phyloP scores from a whole-genome alignment of 2,797 vertebrate species.

The Dicrostonyx torquatus region DNA sequence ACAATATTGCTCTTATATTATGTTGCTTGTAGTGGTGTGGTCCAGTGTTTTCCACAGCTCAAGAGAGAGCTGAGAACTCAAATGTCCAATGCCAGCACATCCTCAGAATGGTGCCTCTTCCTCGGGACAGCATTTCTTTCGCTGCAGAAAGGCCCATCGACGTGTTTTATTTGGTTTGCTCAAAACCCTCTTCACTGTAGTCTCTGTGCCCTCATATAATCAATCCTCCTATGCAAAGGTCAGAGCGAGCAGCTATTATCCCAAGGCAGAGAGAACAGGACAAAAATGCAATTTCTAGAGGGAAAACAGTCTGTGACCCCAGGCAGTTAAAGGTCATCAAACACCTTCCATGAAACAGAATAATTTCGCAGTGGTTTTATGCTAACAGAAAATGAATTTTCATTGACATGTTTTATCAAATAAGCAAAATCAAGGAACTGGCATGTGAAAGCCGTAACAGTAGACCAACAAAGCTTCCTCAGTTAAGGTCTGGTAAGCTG shows the following conservation, averaged over 20 bases:
- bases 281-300: constrained; percentile 76
- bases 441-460: background rate
- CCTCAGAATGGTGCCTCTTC: constrained; percentile 31
- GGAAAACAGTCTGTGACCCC: constrained; percentile 66
- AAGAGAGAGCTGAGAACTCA: constrained; percentile 13
- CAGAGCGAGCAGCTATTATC: constrained; percentile 59
- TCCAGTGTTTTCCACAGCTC: background rate
- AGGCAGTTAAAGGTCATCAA: constrained; percentile 75
- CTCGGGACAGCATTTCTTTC: constrained; percentile 21
- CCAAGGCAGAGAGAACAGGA: constrained; percentile 66
- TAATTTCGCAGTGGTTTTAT: constrained; percentile 69
- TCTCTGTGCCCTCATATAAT: constrained; percentile 42
- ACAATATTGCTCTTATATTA: background rate
- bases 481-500: background rate
- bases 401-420: constrained; percentile 62
- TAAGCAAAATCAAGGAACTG: constrained; percentile 52
- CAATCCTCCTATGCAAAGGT: constrained; percentile 78
- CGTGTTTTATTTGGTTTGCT: constrained; percentile 74
- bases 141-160: constrained; percentile 45
- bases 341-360: constrained; percentile 68
- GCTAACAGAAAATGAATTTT: constrained; percentile 71
- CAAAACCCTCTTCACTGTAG: constrained; percentile 36
- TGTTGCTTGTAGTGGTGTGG: background rate
- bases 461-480: background rate
- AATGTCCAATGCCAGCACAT: background rate